Base-by-base conservation (phyloP, 1,140 invertebrate genomes). In the Telenomus remus region DNA sequence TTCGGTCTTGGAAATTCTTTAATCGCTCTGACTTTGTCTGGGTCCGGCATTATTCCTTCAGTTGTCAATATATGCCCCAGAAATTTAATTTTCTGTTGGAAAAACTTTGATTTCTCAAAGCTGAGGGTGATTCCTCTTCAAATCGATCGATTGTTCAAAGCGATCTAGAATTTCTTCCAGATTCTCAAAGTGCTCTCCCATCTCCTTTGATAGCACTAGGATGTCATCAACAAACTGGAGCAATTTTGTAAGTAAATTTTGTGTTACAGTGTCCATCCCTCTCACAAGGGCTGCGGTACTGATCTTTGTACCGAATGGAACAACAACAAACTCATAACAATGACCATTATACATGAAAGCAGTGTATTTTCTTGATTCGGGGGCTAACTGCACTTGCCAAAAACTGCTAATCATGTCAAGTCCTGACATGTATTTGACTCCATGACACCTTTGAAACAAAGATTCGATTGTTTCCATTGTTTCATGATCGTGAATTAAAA, bases 361-460 rank as follows among this genome's bases (percentile, higher is more conserved):
- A 0, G 84, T 86, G 48, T 83, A 85, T 60, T 85, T 81, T 19
- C 55, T 50, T 39, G 80, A 82, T 0, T 80, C 70, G 13, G 51
- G 37, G 2, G 42, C 49, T 10, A 86, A 35, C 0, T 82, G 81
- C 4, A 85, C 74, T 73, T 86, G 83, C 77, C 85, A 87, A 54
- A 86, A 87, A 4, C 83, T 82, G 47, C 78, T 79, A 11, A 75
- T 79, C 27, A 86, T 55, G 63, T 86, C 84, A 85, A 63, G 7
- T 73, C 70, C n/a, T 4, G 80, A 80, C 33, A 86, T 77, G 12
- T 60, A 63, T 11, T 35, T 39, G 0, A 76, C 60, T 0, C 54
- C 66, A 6, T 42, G n/a, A 68, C 53, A 82, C 16, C 49, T 72
- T 63, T 51, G 78, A 59, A 71, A 83, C 33, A 85, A 44, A 1